Conservation (phyloP, 2,797 vertebrate species). For the Gambusia yucatana region DNA sequence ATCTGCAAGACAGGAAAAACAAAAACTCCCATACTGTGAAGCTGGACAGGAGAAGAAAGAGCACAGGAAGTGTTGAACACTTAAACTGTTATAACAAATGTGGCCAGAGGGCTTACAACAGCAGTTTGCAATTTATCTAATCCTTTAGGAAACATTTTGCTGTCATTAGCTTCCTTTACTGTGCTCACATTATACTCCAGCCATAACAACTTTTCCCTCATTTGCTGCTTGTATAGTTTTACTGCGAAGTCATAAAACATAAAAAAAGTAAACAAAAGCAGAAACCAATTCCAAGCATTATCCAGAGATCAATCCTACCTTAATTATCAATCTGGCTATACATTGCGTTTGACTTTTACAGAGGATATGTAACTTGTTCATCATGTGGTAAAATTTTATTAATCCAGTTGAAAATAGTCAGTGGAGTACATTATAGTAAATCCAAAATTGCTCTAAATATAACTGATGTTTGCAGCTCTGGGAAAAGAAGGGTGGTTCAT, state of each 20-base stretch:
- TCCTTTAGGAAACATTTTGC: constrained; percentile 16
- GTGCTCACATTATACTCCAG: constrained; percentile 1
- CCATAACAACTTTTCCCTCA: not conserved
- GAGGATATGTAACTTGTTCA: not conserved
- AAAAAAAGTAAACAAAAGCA: constrained; percentile 7
- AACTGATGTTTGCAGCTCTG: not conserved
- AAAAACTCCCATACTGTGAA: constrained; percentile 8
- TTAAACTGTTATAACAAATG: constrained; percentile 17
- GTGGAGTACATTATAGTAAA: not conserved
- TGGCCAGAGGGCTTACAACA: constrained; percentile 13
- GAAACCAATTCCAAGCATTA: not conserved
- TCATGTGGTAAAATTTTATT: not conserved
- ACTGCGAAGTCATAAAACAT: not conserved
- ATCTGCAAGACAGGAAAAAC: not conserved
- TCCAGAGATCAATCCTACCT: constrained; percentile 4
- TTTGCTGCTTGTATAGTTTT: constrained; percentile 17
- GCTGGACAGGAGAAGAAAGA: constrained; percentile 3
- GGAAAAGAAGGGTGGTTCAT: not conserved
- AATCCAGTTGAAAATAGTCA: not conserved
- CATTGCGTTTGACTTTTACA: not conserved
- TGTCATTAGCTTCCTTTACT: constrained; percentile 24
- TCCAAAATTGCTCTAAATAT: not conserved
- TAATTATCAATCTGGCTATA: constrained; percentile 11
- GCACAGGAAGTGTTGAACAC: constrained; percentile 4
- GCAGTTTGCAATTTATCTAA: constrained; percentile 9